Evolutionary conservation across 2,797 vertebrate genomes (phyloP), one percentile per base, ranked within the genome.

Genomic region (Nyctalus aviator): DNA sequence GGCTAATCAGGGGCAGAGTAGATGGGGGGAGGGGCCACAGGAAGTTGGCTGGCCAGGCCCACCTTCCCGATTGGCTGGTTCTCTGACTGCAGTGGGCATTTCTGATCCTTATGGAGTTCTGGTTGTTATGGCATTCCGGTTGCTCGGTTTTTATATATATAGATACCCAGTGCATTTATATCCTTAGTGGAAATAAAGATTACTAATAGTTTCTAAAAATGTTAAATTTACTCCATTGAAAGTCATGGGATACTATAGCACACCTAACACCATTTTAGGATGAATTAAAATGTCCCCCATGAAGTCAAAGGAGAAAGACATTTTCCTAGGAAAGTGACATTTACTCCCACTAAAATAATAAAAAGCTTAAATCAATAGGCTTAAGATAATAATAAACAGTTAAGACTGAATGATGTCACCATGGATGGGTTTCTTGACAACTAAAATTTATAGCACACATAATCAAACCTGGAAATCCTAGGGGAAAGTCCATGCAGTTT

Each of bases 291-390:
- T 48, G 46, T 69, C 21, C 14, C 32, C 64, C 32, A 88, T 55
- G 90, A 93, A 93, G 41, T 76, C 71, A 91, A 50, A 21, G 87
- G 55, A 93, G 81, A 91, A 95, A 77, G 69, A 44, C 30, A 84
- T 32, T n/a, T 84, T 84, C 41, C 68, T 35, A 35, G 6, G 1
- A 72, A 93, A 93, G 68, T 68, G 14, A 84, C 84, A 77, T 84
- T 73, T 84, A 71, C 50, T 93, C 73, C 72, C 3, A 30, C 18
- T 94, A 87, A 90, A 85, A 94, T 3, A 92, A 64, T 44, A 68
- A 88, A 78, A 88, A 91, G 41, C 50, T 93, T 84, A 72, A 59
- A 53, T 76, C 66, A 90, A 32, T 30, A 57, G 37, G 21, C 32
- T 55, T 75, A 84, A 69, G n/a, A 17, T 68, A 90, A 84, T 27